A percentile compares a stretch with the other conserved stretches of the same genome.
Evolutionary conservation across 2,888 invertebrate species (phyloP).

Genomic region (Tanaodytes sp.): DNA sequence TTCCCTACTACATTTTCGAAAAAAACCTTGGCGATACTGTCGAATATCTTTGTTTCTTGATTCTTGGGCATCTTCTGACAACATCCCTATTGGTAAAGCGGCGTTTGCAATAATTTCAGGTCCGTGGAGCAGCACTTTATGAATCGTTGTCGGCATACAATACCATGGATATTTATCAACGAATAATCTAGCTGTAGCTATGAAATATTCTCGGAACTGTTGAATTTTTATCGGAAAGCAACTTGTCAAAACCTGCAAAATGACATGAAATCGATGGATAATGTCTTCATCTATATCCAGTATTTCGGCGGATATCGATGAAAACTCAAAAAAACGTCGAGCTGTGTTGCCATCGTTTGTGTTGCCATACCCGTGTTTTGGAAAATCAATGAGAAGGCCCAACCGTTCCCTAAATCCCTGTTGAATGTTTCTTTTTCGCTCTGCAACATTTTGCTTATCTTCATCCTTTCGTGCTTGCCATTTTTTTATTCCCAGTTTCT

Average conservation of each 20-base stretch:
- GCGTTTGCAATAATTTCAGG: constrained; percentile 1
- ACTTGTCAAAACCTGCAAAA: constrained; percentile 1
- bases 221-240: constrained; percentile 14
- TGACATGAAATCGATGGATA: constrained; percentile 9
- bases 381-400: constrained; percentile 3
- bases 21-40: constrained; percentile 9
- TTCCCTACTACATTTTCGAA: constrained; percentile 9
- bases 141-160: constrained; percentile 14
- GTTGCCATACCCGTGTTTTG: constrained; percentile 17
- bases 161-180: constrained; percentile 13
- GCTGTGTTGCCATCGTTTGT: constrained; percentile 24
- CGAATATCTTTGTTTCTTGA: constrained; percentile 1
- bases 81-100: not conserved
- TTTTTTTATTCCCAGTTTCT: not conserved
- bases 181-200: not conserved
- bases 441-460: constrained; percentile 8
- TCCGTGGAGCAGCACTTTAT: constrained; percentile 20
- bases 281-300: constrained; percentile 14
- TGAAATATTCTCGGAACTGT: not conserved
- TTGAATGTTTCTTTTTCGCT: constrained; percentile 7
- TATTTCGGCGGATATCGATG: not conserved
- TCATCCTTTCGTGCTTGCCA: constrained; percentile 7
- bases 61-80: constrained; percentile 9
- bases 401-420: constrained; percentile 8
- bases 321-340: not conserved